Evolutionary conservation across 35 echinoderm and acorn worm species (phyloP).

Genomic region (Stichopus chloronotus): DNA sequence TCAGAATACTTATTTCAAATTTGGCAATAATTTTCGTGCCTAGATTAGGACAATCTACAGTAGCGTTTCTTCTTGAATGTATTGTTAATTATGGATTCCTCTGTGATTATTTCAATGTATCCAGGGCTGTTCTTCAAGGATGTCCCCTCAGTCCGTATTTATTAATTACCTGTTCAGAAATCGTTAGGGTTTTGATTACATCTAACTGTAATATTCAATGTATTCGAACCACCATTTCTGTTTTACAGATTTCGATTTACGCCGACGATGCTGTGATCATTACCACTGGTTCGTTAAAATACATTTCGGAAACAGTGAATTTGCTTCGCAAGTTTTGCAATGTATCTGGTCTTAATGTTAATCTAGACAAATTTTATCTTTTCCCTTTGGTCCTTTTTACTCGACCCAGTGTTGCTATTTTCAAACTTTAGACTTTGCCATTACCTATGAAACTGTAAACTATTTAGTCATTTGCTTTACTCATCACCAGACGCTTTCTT

Average conservation of each 20-base stretch:
- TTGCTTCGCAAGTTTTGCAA: neutral
- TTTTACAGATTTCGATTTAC: neutral
- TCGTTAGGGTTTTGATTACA: neutral
- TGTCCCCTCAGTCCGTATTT: neutral
- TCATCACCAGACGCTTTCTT: neutral
- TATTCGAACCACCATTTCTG: neutral
- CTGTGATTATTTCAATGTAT: neutral
- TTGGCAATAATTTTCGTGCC: neutral
- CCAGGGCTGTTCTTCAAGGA: neutral
- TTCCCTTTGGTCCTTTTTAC: neutral
- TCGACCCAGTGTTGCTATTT: neutral
- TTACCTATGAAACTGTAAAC: neutral
- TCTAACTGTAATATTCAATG: neutral
- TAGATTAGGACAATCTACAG: neutral
- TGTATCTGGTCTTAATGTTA: neutral
- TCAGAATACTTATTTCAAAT: constrained; percentile 19
- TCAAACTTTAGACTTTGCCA: neutral
- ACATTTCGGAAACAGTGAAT: neutral
- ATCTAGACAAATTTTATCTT: neutral
- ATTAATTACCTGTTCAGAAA: neutral
- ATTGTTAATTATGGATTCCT: neutral
- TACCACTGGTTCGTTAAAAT: neutral
- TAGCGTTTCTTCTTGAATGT: constrained; percentile 28
- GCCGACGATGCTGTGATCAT: neutral
- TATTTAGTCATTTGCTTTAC: neutral